A percentile compares a stretch with the other conserved stretches of the same genome.
Conservation (phyloP, 2,888 invertebrate species). For the Oscheius sp. region DNA sequence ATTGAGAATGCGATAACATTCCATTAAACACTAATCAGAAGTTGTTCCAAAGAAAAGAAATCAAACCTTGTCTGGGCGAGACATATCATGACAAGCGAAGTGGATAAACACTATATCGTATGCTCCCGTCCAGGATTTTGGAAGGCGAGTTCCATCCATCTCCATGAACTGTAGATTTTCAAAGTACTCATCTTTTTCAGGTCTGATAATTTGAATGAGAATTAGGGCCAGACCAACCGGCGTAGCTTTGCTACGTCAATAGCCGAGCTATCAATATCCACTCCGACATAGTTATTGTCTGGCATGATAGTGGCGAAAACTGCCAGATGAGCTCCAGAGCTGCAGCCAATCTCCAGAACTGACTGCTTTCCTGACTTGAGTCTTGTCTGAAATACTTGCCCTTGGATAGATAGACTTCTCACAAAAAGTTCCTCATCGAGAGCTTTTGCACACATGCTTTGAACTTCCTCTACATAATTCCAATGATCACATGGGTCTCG, state of each 20-base stretch:
- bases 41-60: background rate
- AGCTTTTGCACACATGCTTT: conserved; percentile 7
- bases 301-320: conserved; percentile 7
- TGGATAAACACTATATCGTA: conserved; percentile 13
- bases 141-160: background rate
- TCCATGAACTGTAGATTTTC: background rate
- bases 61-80: conserved; percentile 11
- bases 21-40: background rate
- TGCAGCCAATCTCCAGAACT: conserved; percentile 13
- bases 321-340: conserved; percentile 10
- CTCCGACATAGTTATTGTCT: background rate
- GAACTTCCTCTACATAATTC: background rate
- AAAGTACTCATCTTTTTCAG: no score
- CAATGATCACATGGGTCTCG: conserved; percentile 1
- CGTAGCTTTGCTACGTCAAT: background rate
- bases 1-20: conserved; percentile 3
- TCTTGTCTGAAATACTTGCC: background rate
- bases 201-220: no score
- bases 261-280: background rate
- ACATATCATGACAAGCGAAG: background rate
- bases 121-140: background rate
- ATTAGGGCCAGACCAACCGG: no score
- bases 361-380: background rate
- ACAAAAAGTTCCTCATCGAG: background rate
- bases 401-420: background rate